A percentile compares a stretch with the other conserved stretches of the same genome.
phyloP scores from a whole-genome alignment of 2,113 vertebrate genomes.

The Brienomyrus brachyistius region DNA sequence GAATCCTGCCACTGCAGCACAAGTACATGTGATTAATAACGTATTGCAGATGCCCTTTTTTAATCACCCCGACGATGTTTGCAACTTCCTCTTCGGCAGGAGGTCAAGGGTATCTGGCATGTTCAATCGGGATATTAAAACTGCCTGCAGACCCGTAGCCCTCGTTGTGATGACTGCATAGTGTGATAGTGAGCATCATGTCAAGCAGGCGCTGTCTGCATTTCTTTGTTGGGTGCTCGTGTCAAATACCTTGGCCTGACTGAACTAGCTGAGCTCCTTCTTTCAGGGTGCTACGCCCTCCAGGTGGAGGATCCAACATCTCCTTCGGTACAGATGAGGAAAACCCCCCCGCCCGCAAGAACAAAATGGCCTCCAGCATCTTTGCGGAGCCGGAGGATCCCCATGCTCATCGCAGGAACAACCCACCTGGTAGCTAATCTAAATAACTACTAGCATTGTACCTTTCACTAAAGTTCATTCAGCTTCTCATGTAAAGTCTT shows the following conservation, averaged over 20 bases:
- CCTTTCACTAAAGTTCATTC: background rate
- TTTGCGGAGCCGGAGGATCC: constrained; percentile 87
- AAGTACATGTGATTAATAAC: background rate
- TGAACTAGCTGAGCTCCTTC: constrained; percentile 19
- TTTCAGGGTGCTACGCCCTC: constrained; percentile 82
- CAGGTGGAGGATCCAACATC: constrained; percentile 90
- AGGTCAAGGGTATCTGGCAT: background rate
- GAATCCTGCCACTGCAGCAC: constrained; percentile 29
- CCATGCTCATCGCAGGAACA: constrained; percentile 68
- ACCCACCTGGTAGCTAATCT: constrained; percentile 59
- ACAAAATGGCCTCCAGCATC: constrained; percentile 93
- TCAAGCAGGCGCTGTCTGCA: background rate
- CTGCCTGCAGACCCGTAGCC: background rate
- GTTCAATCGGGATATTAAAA: background rate
- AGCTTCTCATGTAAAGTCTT: background rate
- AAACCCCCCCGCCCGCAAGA: constrained; percentile 67
- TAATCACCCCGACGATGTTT: background rate
- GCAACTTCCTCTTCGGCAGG: background rate
- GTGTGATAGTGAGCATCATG: background rate
- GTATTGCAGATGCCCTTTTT: background rate
- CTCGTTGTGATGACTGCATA: background rate
- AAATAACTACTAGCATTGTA: background rate
- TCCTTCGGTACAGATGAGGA: constrained; percentile 76
- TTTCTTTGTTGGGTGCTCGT: background rate
- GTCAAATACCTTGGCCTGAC: background rate